Evolutionary conservation across 2,113 vertebrate genomes (phyloP).

Genomic region (Cricetomys ansorgei): DNA sequence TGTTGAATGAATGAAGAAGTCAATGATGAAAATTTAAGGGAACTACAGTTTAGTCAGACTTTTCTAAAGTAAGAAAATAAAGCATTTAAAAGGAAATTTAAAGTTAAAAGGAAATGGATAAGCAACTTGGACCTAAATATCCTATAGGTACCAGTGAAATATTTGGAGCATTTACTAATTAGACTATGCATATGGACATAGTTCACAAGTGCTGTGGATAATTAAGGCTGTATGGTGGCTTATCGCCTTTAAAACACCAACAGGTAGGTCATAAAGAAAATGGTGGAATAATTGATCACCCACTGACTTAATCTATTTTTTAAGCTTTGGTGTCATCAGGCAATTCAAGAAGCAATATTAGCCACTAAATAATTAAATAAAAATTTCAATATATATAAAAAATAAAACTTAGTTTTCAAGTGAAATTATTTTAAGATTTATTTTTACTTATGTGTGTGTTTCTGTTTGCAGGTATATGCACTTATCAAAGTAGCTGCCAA

Average conservation of each 20-base stretch:
- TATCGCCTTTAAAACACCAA: not conserved
- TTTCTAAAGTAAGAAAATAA: slow-evolving; percentile 41
- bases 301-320: not conserved
- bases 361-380: not conserved
- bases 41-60: slow-evolving; percentile 3
- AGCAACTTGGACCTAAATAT: not conserved
- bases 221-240: not conserved
- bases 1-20: not conserved
- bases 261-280: not conserved
- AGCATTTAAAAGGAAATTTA: slow-evolving; percentile 23
- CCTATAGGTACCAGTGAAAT: slow-evolving; percentile 2
- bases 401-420: not conserved
- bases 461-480: not conserved
- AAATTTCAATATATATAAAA: not conserved
- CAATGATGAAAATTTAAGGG: slow-evolving; percentile 2
- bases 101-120: slow-evolving; percentile 21
- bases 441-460: not conserved
- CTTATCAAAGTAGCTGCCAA: not conserved
- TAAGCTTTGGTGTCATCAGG: not conserved
- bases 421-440: not conserved
- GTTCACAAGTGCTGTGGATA: not conserved
- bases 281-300: not conserved
- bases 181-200: not conserved
- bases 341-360: not conserved
- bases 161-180: slow-evolving; percentile 47